Evolutionary conservation across 2,888 invertebrate genomes (phyloP), one percentile per base, ranked within the genome.

Genomic region (Ophion ellenae): DNA sequence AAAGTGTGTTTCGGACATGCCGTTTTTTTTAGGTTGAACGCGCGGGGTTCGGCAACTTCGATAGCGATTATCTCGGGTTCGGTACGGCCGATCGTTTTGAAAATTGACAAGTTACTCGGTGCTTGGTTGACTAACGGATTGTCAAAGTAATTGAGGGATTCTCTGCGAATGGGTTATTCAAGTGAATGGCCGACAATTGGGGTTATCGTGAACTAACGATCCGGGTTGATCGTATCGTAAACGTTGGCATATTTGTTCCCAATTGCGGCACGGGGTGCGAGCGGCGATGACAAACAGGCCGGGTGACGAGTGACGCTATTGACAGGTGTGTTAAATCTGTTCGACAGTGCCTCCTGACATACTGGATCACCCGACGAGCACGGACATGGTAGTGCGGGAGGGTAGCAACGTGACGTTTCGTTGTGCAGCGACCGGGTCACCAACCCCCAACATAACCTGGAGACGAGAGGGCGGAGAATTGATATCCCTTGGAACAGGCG

Each of bases 341-440:
- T 87, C 89, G 89, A 84, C 94, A 97, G 97, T 97, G 77, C 97
- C 97, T 69, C 97, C 97, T 0, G 97, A 97, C 92, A 97, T 97
- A 86, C 95, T 97, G 86, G 97, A 97, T 91, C 96, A 96, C 85
- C 96, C 96, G 20, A 97, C 97, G 81, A 97, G 97, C 90, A 96
- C 97, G 2, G 97, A 97, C 91, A 95, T 97, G 93, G 95, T 96
- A 11, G 97, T 97, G 20, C 96, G 96, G 87, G 98, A 98, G 94
- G 97, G 97, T 0, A 97, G 96, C 87, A 96, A 96, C 86, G 97
- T 97, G 0, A 96, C 96, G 0, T 94, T 98, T 17, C 95, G 96
- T 7, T 98, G 98, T 90, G 96, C 96, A 20, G 98, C 98, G 0
- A 97, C 97, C 0, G 97, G 98, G 9, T 97, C 97, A 67, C 98